Conservation (phyloP, 2,113 vertebrate species). For the Ctenodactylus gundi region DNA sequence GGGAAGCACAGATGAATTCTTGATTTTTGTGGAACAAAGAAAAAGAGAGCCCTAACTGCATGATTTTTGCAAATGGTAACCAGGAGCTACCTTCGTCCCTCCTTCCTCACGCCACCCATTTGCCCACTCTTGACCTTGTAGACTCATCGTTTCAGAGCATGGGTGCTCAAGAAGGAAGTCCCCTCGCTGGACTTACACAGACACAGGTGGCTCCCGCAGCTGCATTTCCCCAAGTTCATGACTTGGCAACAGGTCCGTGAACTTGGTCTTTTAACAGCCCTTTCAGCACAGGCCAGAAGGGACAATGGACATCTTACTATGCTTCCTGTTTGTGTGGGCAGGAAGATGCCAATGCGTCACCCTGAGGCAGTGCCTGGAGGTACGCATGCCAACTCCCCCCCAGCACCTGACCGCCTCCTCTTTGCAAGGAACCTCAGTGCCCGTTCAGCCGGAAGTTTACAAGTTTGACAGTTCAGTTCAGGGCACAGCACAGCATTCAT, state of each 20-base stretch:
- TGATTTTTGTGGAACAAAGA: not conserved
- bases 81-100: not conserved
- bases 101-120: not conserved
- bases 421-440: not conserved
- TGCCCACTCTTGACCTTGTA: not conserved
- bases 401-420: conserved; percentile 40
- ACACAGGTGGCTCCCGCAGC: conserved; percentile 54
- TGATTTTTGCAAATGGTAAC: not conserved
- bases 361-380: conserved; percentile 41
- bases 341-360: conserved; percentile 17
- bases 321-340: not conserved
- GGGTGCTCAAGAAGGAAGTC: not conserved
- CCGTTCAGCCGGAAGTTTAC: conserved; percentile 57
- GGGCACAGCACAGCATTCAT: conserved; percentile 14
- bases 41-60: not conserved
- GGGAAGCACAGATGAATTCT: not conserved
- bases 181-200: not conserved
- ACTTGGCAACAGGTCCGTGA: conserved; percentile 54
- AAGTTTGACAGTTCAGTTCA: conserved; percentile 44
- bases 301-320: conserved; percentile 32
- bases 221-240: conserved; percentile 24
- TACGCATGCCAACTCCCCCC: conserved; percentile 54
- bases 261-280: conserved; percentile 59
- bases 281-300: conserved; percentile 3
- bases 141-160: accelerated